Base-by-base conservation (phyloP, 1,140 invertebrate species). In the Drosophila albomicans region DNA sequence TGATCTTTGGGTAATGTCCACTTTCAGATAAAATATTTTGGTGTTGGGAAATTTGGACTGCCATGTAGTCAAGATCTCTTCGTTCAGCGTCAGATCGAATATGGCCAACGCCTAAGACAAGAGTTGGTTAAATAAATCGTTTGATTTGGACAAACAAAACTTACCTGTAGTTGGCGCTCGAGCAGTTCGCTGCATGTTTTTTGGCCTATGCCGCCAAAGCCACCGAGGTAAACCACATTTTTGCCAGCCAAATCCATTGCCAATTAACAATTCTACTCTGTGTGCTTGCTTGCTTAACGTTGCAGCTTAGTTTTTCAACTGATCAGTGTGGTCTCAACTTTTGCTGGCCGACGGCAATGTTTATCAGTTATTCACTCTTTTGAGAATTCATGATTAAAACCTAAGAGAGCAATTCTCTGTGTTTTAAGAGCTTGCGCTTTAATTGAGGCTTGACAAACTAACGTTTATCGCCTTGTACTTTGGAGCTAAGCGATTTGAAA, bases 191-290 rank as follows among this genome's bases (percentile, higher is more conserved):
- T 64, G 73, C 80, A 81, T 45, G 74, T 52, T 57, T 76, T 80
- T 57, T 91, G 72, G 72, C 91, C 91, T 48, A 92, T 92, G 28
- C 91, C 91, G 1, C 91, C 91, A 49, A 91, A 92, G 41, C 91
- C 91, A 10, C 91, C 91, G 57, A 91, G 72, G 78, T 92, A 92
- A 80, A 92, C 81, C 46, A 92, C 82, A 80, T 92, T 91, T 75
- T 88, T 92, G 20, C 68, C 75, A 49, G 66, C 68, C 64, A 92
- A 87, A 75, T 92, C 61, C 91, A 92, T 85, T 20, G 8, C 5
- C 41, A 43, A 43, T 43, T 13, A 43, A 13, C 38, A 41, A 10
- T 41, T 25, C 20, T 25, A 25, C 20, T 25, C 20, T 25, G 20
- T 25, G 20, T 41, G 11, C 41, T 43, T 43, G 41, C 41, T 32